phyloP scores from a whole-genome alignment of 2,888 invertebrate species.

The Craniophora ligustri region DNA sequence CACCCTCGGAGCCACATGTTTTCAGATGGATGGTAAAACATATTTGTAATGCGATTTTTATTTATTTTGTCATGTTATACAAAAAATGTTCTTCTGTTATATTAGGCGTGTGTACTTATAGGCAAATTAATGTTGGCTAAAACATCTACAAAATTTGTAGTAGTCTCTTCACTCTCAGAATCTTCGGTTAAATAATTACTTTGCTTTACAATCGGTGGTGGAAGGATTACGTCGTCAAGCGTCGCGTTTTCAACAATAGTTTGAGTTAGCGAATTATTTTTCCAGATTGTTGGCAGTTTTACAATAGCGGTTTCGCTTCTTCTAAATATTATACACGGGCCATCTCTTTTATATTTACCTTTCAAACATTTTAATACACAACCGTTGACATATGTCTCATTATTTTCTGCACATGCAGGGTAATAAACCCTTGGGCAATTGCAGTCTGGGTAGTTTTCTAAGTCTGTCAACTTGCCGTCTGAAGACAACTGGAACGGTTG shows the following conservation, averaged over 20 bases:
- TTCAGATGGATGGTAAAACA: too few species aligned
- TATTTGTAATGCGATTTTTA: too few species aligned
- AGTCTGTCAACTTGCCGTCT: background rate
- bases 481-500: constrained; percentile 16
- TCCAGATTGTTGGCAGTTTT: too few species aligned
- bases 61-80: too few species aligned
- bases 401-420: constrained; percentile 55
- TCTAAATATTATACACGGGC: constrained; percentile 62
- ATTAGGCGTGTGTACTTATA: too few species aligned
- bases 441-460: background rate
- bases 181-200: background rate
- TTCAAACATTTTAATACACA: constrained; percentile 60
- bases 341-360: constrained; percentile 31
- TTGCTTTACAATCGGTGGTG: background rate
- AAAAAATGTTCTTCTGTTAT: too few species aligned
- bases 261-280: rapidly evolving
- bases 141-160: too few species aligned
- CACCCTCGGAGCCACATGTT: too few species aligned
- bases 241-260: background rate
- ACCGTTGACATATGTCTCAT: constrained; percentile 58
- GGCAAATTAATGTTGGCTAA: too few species aligned
- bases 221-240: background rate
- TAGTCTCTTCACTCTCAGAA: too few species aligned
- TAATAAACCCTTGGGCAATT: constrained; percentile 62
- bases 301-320: constrained; percentile 24